Base-by-base conservation (phyloP, 2,113 vertebrate genomes). In the Calyptommatus sinebrachiatus region DNA sequence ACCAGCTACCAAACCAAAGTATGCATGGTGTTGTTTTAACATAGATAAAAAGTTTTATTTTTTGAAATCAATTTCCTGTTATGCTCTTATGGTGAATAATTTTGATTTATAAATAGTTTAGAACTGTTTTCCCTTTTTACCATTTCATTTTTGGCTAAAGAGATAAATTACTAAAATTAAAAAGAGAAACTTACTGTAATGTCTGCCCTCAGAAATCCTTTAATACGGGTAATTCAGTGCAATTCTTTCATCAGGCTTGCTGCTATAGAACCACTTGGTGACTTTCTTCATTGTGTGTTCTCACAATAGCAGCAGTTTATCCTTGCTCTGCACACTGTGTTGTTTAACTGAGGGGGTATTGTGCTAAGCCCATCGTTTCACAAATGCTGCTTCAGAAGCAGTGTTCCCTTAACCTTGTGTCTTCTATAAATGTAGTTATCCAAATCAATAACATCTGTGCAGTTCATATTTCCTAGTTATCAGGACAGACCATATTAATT, bases 221-320 rank as follows among this genome's bases (percentile, higher is more conserved):
- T 41, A 41, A 41, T 41, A 41, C 35, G 35, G n/a, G 35, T 41
- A 41, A 41, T 41, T 2, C 35, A 57, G 53, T 45, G 53, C 41
- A 69, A 78, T 70, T 60, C 67, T 81, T 66, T 68, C 50, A 69
- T 63, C 75, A 53, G 69, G 28, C 35, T 69, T 26, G 53, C 35
- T 81, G 65, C 35, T 73, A 10, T 53, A 73, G 78, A 72, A 1
- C 46, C 70, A 62, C 20, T 80, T 81, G 72, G 65, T 75, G 79
- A 75, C 35, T 45, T 81, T 18, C n/a, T 69, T 74, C 79, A 61
- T 69, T 81, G 79, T 75, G 53, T 2, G 45, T 75, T 69, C 53
- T 70, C 69, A 81, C 72, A 75, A 75, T 81, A 72, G 65, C 61
- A 69, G 50, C n/a, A 81, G 63, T 67, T 60, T 73, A 68, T 61